Conservation (phyloP, 2,888 invertebrate genomes). For the Cephus rjabovi region DNA sequence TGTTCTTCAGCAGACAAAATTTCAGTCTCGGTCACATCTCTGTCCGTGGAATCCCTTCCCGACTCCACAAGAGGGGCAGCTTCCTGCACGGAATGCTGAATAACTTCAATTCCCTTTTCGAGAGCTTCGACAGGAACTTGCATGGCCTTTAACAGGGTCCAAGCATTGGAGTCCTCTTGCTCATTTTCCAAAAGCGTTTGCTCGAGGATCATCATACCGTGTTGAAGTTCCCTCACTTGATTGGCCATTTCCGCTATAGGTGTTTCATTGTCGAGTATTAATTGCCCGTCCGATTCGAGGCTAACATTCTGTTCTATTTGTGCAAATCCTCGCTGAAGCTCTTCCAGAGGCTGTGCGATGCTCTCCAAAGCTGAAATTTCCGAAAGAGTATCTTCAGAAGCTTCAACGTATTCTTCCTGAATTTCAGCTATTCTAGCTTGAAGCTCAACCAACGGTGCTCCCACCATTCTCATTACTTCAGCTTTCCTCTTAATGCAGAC, state of each 20-base stretch:
- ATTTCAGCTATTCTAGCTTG: slow-evolving; percentile 16
- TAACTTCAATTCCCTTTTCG: slow-evolving; percentile 23
- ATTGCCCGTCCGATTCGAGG: slow-evolving; percentile 12
- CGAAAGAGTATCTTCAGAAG: slow-evolving; percentile 46
- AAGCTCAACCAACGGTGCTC: slow-evolving; percentile 14
- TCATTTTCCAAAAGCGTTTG: slow-evolving; percentile 24
- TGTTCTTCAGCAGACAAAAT: slow-evolving; percentile 36
- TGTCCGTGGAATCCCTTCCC: slow-evolving; percentile 29
- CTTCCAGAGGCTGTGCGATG: slow-evolving; percentile 50
- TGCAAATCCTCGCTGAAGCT: slow-evolving; percentile 37
- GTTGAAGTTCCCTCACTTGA: slow-evolving; percentile 15
- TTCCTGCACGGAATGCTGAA: slow-evolving; percentile 12
- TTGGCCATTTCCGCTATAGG: slow-evolving; percentile 15
- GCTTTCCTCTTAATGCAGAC: not conserved
- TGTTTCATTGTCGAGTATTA: not conserved
- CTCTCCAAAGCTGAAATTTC: slow-evolving; percentile 55
- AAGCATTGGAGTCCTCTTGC: slow-evolving; percentile 19
- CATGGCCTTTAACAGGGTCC: slow-evolving; percentile 20
- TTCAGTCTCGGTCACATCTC: slow-evolving; percentile 26
- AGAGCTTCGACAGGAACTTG: slow-evolving; percentile 19
- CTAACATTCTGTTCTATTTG: slow-evolving; percentile 19
- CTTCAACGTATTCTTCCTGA: slow-evolving; percentile 52
- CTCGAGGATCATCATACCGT: slow-evolving; percentile 18
- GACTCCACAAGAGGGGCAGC: slow-evolving; percentile 19
- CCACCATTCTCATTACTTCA: slow-evolving; percentile 10